Conservation (phyloP, 2,113 vertebrate species). For the Daubentonia madagascariensis region DNA sequence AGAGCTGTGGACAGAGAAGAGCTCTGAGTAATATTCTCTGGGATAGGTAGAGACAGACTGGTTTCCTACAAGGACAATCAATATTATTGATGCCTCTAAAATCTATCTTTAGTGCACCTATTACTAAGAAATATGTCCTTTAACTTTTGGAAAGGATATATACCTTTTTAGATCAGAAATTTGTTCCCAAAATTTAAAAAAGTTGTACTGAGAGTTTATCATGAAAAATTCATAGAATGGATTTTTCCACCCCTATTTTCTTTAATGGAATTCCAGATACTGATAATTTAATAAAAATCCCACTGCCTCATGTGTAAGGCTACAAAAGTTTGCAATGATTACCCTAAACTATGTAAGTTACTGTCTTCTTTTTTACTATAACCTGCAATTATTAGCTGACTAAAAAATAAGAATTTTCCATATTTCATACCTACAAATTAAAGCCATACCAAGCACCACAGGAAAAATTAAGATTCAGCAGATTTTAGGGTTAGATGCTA, state of each 20-base stretch:
- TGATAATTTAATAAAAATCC: not conserved
- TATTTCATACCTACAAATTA: not conserved
- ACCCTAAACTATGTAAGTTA: not conserved
- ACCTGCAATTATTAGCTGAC: not conserved
- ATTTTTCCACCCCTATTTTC: conserved; percentile 2
- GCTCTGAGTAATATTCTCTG: not conserved
- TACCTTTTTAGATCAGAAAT: not conserved
- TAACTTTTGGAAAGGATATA: not conserved
- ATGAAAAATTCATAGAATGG: conserved; percentile 28
- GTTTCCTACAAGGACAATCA: conserved; percentile 14
- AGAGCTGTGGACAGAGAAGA: not conserved
- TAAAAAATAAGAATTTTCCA: not conserved
- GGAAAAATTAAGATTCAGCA: not conserved
- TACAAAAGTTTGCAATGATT: not conserved
- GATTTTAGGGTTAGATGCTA: not conserved
- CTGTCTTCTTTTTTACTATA: not conserved
- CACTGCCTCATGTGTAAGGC: not conserved
- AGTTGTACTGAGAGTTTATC: not conserved
- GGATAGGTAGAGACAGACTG: not conserved
- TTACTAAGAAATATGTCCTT: conserved; percentile 13
- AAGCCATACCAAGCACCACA: not conserved
- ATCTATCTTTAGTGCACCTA: not conserved
- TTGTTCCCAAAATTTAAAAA: not conserved
- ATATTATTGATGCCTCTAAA: conserved; percentile 32
- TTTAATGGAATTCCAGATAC: conserved; percentile 15